These are phyloP conservation scores for Furcifer pardalis DNA, from an alignment of 2,797 vertebrate species.

Conservation along the genomic window DNA sequence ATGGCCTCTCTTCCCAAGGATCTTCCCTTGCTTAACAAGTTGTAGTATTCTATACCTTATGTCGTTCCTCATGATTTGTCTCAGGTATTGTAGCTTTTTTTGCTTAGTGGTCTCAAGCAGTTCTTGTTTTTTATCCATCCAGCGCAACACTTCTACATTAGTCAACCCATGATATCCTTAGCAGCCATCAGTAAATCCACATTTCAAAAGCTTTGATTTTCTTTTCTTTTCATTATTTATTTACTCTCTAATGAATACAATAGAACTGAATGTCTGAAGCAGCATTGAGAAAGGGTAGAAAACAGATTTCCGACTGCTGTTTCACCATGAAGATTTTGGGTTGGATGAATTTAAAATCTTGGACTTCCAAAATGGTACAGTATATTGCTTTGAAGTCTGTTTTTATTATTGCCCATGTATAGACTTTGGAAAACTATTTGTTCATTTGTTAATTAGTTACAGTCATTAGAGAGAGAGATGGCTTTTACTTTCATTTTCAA, in stretches of 20 bases:
- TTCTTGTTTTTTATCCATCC: no score
- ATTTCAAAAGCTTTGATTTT: no score
- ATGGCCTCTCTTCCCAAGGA: no score
- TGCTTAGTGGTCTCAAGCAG: no score
- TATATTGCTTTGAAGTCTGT: constrained; percentile 49
- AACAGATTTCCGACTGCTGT: constrained; percentile 41
- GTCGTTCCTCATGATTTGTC: no score
- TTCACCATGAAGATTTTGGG: constrained; percentile 20
- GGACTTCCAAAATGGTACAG: constrained; percentile 34
- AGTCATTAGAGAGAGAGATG: not conserved
- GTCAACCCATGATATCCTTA: no score
- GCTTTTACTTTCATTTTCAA: no score
- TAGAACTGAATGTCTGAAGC: constrained; percentile 19
- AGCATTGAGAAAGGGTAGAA: constrained; percentile 35
- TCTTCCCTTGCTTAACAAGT: no score
- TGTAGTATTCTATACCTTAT: no score
- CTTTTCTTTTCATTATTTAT: constrained; percentile 28
- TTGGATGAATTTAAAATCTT: constrained; percentile 49
- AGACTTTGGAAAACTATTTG: not conserved
- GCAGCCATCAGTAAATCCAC: no score
- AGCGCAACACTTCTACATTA: no score
- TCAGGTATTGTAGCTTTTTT: no score
- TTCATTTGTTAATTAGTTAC: not conserved
- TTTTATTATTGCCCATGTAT: constrained; percentile 20
- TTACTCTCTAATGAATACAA: constrained; percentile 43